Conservation (phyloP, 2,797 vertebrate species). For the Syngnathus acus region DNA sequence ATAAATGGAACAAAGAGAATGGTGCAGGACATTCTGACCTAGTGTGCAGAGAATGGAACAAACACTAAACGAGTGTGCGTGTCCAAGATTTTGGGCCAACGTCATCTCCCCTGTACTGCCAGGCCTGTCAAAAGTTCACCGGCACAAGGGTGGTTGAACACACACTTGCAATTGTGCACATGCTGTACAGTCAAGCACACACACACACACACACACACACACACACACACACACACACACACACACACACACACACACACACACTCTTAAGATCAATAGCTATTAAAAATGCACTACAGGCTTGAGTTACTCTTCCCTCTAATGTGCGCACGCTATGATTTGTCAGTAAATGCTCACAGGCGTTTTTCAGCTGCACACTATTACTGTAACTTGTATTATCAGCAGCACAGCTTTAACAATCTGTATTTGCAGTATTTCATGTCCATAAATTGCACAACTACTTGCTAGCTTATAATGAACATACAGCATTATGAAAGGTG, state of each 20-base stretch:
- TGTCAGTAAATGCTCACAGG: slow-evolving; percentile 53
- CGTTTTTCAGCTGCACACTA: slow-evolving; percentile 38
- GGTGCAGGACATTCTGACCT: slow-evolving; percentile 60
- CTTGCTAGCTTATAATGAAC: background rate
- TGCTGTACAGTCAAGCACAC: background rate
- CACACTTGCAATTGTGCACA: slow-evolving; percentile 6
- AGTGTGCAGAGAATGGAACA: slow-evolving; percentile 34
- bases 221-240: slow-evolving; percentile 21
- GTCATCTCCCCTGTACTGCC: slow-evolving; percentile 17
- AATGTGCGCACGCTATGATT: slow-evolving; percentile 37
- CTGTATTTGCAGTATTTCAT: background rate
- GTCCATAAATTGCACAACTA: background rate
- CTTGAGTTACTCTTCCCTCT: slow-evolving; percentile 46
- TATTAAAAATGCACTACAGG: slow-evolving; percentile 52
- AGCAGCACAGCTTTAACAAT: slow-evolving; percentile 32
- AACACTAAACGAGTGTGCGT: slow-evolving; percentile 24
- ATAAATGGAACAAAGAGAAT: slow-evolving; percentile 36
- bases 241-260: slow-evolving; percentile 10
- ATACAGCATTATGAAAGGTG: too few relatives aligned
- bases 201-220: slow-evolving; percentile 10
- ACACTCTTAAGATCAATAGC: slow-evolving; percentile 55
- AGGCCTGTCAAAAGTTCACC: slow-evolving; percentile 36
- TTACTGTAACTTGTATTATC: slow-evolving; percentile 56
- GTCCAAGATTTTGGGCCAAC: slow-evolving; percentile 18
- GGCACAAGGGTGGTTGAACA: slow-evolving; percentile 12